These are phyloP conservation scores for Cheilosia grossa DNA, from an alignment of 2,888 invertebrate genomes.

Conservation along the genomic window DNA sequence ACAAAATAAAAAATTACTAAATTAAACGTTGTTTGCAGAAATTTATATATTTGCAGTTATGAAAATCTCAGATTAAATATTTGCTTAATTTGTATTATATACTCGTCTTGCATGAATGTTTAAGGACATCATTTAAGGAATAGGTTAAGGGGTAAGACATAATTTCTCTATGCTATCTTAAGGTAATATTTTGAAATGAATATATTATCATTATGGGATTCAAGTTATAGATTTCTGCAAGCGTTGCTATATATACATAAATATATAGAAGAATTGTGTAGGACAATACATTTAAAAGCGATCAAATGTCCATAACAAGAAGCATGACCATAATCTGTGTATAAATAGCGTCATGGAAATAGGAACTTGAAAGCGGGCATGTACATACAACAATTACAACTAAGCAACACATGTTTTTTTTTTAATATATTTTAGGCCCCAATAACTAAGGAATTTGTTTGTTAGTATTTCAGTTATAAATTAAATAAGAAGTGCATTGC, in stretches of 20 bases:
- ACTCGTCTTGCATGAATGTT: conserved; percentile 8
- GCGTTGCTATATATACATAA: conserved; percentile 26
- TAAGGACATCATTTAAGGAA: conserved; percentile 16
- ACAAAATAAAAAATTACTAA: conserved; percentile 25
- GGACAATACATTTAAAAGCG: conserved; percentile 40
- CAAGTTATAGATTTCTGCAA: conserved; percentile 66
- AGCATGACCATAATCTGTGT: conserved; percentile 48
- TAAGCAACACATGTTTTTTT: conserved; percentile 22
- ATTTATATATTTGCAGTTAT: conserved; percentile 52
- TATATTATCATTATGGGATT: conserved; percentile 14
- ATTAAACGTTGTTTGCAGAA: conserved; percentile 61
- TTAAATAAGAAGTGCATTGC: conserved; percentile 18
- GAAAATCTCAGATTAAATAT: not conserved
- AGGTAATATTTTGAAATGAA: conserved; percentile 2
- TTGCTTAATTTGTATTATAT: not conserved
- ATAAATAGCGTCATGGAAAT: conserved; percentile 39
- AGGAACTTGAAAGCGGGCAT: conserved; percentile 55
- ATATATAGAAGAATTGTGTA: conserved; percentile 41
- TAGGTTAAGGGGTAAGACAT: conserved; percentile 7
- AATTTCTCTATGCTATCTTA: conserved; percentile 66
- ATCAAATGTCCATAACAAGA: conserved; percentile 38
- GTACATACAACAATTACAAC: conserved; percentile 57
- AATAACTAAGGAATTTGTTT: conserved; percentile 15
- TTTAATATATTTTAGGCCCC: conserved; percentile 19
- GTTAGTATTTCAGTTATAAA: not conserved